Evolutionary conservation across 2,888 invertebrate species (phyloP).

Genomic region (Conistra vaccinii): DNA sequence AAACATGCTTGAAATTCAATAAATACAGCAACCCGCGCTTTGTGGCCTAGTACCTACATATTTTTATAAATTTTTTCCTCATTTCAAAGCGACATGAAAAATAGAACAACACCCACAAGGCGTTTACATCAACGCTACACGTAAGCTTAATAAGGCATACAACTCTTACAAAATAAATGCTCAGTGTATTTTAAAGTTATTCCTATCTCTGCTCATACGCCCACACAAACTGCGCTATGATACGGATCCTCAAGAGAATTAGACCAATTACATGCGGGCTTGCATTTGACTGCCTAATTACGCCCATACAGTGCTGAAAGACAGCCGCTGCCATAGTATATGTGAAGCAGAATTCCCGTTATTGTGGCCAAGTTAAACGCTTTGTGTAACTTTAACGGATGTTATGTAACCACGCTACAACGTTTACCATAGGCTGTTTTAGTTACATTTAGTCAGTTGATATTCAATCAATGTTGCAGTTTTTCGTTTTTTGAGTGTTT

Average conservation of each 20-base stretch:
- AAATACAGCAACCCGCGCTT: neutral
- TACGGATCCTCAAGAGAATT: slow-evolving; percentile 36
- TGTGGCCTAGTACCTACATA: neutral
- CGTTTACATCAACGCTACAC: neutral
- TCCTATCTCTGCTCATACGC: slow-evolving; percentile 4
- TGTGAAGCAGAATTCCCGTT: slow-evolving; percentile 58
- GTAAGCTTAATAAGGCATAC: neutral
- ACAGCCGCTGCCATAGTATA: slow-evolving; percentile 67
- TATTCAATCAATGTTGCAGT: neutral
- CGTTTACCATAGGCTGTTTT: neutral
- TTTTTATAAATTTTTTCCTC: neutral
- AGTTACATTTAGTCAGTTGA: neutral
- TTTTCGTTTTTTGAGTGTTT: neutral
- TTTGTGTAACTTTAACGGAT: slow-evolving; percentile 7
- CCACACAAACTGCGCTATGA: slow-evolving; percentile 24
- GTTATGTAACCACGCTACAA: neutral
- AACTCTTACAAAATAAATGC: slow-evolving; percentile 3
- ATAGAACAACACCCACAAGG: neutral
- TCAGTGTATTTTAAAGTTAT: slow-evolving; percentile 19
- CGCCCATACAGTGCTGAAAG: slow-evolving; percentile 71
- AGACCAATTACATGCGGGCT: slow-evolving; percentile 47
- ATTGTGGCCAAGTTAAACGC: slow-evolving; percentile 36
- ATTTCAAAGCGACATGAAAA: neutral
- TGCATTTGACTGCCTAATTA: slow-evolving; percentile 79
- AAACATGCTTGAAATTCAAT: neutral